Evolutionary conservation across 2,888 invertebrate species (phyloP), one percentile per base, ranked within the genome.

Genomic region (Aleiodes leptofemur): DNA sequence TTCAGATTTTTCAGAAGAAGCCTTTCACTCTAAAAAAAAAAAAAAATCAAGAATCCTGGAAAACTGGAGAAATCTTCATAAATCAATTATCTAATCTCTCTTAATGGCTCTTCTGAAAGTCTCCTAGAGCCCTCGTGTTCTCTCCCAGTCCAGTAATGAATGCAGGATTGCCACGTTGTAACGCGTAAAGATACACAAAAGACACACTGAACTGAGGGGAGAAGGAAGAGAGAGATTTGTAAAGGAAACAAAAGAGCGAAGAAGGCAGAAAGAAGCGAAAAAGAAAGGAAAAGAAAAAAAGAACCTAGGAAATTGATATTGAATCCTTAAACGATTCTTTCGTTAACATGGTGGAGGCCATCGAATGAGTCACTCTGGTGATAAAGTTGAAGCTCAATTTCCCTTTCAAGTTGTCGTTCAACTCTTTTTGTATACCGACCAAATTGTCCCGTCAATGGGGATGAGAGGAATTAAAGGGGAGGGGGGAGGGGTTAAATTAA

Each of bases 331-430:
- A 16, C 8, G 43, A 9, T 43, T 43, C 34, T 34, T 34, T 34
- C 34, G 4, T 34, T 34, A 34, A 34, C 6, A 23, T 23, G 23
- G 5, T 4, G 34, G 34, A 6, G 34, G 34, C 34, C 43, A 11
- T 31, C 4, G 9, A 29, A 13, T 29, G n/a, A 13, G 13, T 57
- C 31, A 29, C 4, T 59, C 59, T n/a, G 14, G 11, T 59, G 34
- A 13, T 59, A 34, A 59, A 59, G 53, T 53, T 53, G 16, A 89
- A 88, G 88, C 89, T 89, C 89, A 85, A 89, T 89, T 89, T 89
- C 89, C 89, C 89, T 89, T 89, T 89, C 88, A 89, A 88, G 87
- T 88, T 88, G 87, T 87, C 89, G 87, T 87, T 87, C 89, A 89
- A 88, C 88, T 88, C 88, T 89, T 89, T 89, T 88, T 89, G 88